phyloP scores from a whole-genome alignment of 2,888 invertebrate genomes.

The Encarsia formosa region DNA sequence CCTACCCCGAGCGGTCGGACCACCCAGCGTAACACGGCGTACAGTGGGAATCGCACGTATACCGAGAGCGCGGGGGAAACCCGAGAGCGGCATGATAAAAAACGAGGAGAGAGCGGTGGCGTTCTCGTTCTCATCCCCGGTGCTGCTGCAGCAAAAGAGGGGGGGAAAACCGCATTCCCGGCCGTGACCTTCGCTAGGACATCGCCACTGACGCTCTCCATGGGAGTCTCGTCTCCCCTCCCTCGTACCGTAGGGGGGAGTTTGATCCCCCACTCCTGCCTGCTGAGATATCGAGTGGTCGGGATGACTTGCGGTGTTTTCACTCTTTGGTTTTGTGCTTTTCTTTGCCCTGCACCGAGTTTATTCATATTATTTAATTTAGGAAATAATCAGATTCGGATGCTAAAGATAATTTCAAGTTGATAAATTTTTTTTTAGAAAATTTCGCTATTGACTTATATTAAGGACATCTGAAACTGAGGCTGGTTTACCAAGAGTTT shows the following conservation, averaged over 20 bases:
- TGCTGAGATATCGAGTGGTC: too few relatives aligned
- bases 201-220: conserved; percentile 49
- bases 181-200: conserved; percentile 53
- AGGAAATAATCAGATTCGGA: too few relatives aligned
- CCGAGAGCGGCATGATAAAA: conserved; percentile 17
- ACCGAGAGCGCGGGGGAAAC: not conserved
- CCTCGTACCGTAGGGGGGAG: too few relatives aligned
- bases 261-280: too few relatives aligned
- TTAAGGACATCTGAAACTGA: too few relatives aligned
- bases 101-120: conserved; percentile 14
- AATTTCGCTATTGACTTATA: not conserved
- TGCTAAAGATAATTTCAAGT: too few relatives aligned
- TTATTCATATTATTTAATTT: too few relatives aligned
- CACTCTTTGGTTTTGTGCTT: not conserved
- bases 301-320: not conserved
- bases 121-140: not conserved
- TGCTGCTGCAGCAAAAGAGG: conserved; percentile 9
- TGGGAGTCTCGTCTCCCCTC: too few relatives aligned
- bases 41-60: not conserved
- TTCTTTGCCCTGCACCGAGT: too few relatives aligned
- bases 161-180: conserved; percentile 50
- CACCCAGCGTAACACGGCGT: not conserved
- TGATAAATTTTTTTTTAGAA: not conserved
- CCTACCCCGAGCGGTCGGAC: too few relatives aligned
- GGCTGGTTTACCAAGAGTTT: too few relatives aligned